Evolutionary conservation across 1,140 invertebrate genomes (phyloP).

Genomic region (Muscidifurax raptorellus): DNA sequence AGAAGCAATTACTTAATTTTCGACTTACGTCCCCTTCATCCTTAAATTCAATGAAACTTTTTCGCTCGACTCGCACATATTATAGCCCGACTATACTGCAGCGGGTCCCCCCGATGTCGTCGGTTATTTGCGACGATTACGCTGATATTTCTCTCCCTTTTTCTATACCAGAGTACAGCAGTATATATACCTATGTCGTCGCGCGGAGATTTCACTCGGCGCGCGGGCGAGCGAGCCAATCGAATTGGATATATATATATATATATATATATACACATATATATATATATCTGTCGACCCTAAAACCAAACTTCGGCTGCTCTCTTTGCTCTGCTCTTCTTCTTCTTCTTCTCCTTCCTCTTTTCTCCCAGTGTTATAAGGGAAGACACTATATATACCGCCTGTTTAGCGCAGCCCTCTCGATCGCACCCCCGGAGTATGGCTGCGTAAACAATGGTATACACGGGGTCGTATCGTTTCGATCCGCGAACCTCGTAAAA

Average conservation of each 20-base stretch:
- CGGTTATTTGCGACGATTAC: slow-evolving; percentile 22
- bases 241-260: slow-evolving; percentile 10
- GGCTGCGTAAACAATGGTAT: slow-evolving; percentile 4
- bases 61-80: background rate
- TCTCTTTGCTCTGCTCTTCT: background rate
- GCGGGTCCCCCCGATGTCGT: background rate
- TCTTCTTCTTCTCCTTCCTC: background rate
- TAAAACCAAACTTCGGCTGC: background rate
- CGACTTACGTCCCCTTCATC: background rate
- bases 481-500: background rate
- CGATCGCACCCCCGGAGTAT: background rate
- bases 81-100: background rate
- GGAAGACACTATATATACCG: background rate
- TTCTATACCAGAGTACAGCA: background rate
- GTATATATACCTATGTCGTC: background rate
- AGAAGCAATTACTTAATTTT: slow-evolving; percentile 12
- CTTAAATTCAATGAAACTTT: slow-evolving; percentile 11
- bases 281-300: slow-evolving; percentile 13
- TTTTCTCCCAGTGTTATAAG: background rate
- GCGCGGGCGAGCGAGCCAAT: background rate
- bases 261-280: no score
- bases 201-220: slow-evolving; percentile 2
- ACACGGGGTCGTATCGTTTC: background rate
- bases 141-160: slow-evolving; percentile 9
- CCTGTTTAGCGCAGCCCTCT: background rate